These are phyloP conservation scores for Morpho achilles DNA, from an alignment of 2,888 invertebrate species.

Conservation along the genomic window DNA sequence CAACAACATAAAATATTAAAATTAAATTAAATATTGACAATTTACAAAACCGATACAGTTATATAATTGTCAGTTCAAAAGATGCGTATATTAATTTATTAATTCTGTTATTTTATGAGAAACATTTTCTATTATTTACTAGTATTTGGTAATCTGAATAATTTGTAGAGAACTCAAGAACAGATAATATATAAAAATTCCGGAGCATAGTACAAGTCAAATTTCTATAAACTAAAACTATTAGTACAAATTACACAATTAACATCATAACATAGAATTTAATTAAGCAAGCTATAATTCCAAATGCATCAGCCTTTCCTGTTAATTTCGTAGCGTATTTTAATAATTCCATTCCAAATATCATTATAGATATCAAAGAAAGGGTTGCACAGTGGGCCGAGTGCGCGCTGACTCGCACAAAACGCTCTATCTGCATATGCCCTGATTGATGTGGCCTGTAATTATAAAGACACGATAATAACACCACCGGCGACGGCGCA, in stretches of 20 bases:
- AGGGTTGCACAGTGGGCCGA: conserved; percentile 74
- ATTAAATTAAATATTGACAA: too few species aligned
- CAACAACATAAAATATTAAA: too few species aligned
- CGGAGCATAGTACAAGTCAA: too few species aligned
- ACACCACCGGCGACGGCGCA: conserved; percentile 73
- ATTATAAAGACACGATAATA: conserved; percentile 80
- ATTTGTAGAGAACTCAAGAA: neutral
- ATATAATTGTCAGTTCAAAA: too few species aligned
- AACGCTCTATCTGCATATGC: conserved; percentile 75
- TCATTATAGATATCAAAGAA: conserved; percentile 74
- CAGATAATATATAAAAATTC: too few species aligned
- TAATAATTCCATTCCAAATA: conserved; percentile 70
- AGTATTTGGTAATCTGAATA: too few species aligned
- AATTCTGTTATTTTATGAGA: too few species aligned
- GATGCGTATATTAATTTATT: too few species aligned
- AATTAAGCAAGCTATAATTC: conserved; percentile 3
- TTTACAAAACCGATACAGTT: too few species aligned
- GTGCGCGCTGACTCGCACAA: conserved; percentile 75
- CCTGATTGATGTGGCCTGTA: conserved; percentile 79
- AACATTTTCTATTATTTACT: too few species aligned
- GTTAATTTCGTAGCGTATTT: conserved; percentile 46
- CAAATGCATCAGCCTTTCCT: conserved; percentile 11
- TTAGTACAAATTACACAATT: neutral
- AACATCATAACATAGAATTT: neutral
- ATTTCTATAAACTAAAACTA: too few species aligned